A percentile compares a stretch with the other conserved stretches of the same genome.
phyloP scores from a whole-genome alignment of 2,888 invertebrate species.

The Tuta absoluta region DNA sequence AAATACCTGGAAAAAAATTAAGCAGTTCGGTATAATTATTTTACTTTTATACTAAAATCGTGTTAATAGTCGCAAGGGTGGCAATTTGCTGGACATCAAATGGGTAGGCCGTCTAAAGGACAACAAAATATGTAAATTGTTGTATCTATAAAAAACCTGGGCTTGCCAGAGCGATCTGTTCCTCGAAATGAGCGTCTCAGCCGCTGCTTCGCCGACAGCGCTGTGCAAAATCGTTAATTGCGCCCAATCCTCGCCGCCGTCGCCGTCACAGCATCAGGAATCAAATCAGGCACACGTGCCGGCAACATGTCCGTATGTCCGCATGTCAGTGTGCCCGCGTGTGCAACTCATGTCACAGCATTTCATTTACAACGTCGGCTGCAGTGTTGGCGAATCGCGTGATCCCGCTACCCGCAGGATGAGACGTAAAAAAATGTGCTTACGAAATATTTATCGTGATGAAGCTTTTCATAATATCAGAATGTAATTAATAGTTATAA shows the following conservation, averaged over 20 bases:
- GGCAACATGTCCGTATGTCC: conserved; percentile 27
- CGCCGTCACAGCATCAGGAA: conserved; percentile 42
- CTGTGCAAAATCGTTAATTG: conserved; percentile 76
- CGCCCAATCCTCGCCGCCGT: conserved; percentile 51
- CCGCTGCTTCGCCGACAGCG: conserved; percentile 51
- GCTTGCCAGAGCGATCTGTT: neutral
- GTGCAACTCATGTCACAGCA: conserved; percentile 8
- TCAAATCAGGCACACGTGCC: conserved; percentile 38
- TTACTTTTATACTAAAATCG: too few relatives aligned
- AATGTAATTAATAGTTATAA: neutral
- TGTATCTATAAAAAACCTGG: neutral
- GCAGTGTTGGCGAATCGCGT: conserved; percentile 14
- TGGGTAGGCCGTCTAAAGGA: too few relatives aligned
- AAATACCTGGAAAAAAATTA: too few relatives aligned
- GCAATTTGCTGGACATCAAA: too few relatives aligned
- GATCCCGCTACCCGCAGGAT: neutral
- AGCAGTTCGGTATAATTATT: too few relatives aligned
- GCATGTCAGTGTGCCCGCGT: neutral
- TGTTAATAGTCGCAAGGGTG: too few relatives aligned
- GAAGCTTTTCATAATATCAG: neutral
- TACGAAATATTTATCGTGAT: conserved; percentile 2
- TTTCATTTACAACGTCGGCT: conserved; percentile 34
- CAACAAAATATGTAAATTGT: too few relatives aligned
- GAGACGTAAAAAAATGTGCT: neutral
- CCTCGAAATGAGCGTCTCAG: conserved; percentile 49